Evolutionary conservation across 2,113 vertebrate genomes (phyloP), one percentile per base, ranked within the genome.

Genomic region (Anseranas semipalmata): DNA sequence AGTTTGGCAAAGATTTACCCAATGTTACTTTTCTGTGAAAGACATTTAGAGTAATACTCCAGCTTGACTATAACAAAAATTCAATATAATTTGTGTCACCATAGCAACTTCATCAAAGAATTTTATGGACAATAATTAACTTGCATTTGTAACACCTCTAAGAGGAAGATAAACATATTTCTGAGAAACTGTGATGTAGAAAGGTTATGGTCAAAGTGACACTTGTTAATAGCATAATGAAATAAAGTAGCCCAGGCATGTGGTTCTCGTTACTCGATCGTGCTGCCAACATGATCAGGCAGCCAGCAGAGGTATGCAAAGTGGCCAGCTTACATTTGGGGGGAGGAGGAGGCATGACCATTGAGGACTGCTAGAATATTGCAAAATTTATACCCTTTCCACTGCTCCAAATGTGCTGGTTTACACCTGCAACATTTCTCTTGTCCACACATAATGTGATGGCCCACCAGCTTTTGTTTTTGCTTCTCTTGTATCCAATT

Each of bases 61-160:
- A 63, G 15, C 65, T 73, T 74, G 67, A 46, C 63, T 80, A 7
- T n/a, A 74, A 58, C 24, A 75, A 77, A 83, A 90, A 76, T 67
- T 68, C 24, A 28, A 17, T 62, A 35, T 81, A 48, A 87, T 75
- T 93, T 89, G 30, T 2, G 1, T 95, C 41, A 52, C 70, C 70
- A 65, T 73, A 68, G 39, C 76, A 92, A 94, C 50, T 62, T 91
- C 37, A 73, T 89, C 0, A 60, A 66, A 66, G 68, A 79, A 55
- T 87, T 85, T 87, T 66, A 58, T 65, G 45, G 78, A 28, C 33
- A 89, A 28, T 66, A 72, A 81, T 68, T 35, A 56, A 50, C 46
- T 75, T 70, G 37, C 45, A 63, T 16, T 56, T 87, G 24, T 50
- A 91, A 43, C 13, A 35, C 35, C 4, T 90, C 39, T 68, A 35